Evolutionary conservation across 2,797 vertebrate species (phyloP).

Genomic region (Intellagama lesueurii): DNA sequence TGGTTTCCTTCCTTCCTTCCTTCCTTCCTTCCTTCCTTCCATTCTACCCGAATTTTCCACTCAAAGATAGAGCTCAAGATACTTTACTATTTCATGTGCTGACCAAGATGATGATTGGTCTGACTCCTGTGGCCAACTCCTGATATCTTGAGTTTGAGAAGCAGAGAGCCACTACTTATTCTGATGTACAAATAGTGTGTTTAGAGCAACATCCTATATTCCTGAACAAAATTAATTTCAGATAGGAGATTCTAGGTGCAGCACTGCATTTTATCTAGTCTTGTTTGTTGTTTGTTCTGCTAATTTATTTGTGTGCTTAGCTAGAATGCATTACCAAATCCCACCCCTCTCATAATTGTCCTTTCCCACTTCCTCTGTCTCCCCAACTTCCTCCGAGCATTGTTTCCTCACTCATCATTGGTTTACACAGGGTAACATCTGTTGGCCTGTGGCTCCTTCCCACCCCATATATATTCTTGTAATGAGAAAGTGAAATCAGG

Average conservation of each 20-base stretch:
- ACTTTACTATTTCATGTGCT: background rate
- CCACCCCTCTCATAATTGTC: conserved; percentile 43
- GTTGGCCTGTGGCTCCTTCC: conserved; percentile 2
- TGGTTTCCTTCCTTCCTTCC: background rate
- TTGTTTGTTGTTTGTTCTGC: conserved; percentile 46
- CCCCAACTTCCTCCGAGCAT: conserved; percentile 75
- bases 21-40: no score
- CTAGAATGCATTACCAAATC: conserved; percentile 40
- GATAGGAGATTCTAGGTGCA: conserved; percentile 19
- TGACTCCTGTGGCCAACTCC: background rate
- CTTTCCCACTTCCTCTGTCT: conserved; percentile 77
- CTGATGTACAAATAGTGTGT: background rate
- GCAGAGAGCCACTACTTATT: background rate
- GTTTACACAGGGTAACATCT: conserved; percentile 27
- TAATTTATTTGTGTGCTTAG: conserved; percentile 71
- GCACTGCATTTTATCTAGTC: conserved; percentile 41
- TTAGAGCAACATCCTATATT: background rate
- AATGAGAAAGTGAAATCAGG: background rate
- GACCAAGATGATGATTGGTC: background rate
- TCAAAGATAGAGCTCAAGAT: no score
- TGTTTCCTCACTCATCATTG: conserved; percentile 70
- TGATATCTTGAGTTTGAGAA: background rate
- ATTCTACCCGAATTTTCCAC: no score
- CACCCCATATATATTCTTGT: conserved; percentile 54
- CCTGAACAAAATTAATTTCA: conserved; percentile 50